phyloP scores from a whole-genome alignment of 2,113 vertebrate genomes.

The Typhlomys cinereus region DNA sequence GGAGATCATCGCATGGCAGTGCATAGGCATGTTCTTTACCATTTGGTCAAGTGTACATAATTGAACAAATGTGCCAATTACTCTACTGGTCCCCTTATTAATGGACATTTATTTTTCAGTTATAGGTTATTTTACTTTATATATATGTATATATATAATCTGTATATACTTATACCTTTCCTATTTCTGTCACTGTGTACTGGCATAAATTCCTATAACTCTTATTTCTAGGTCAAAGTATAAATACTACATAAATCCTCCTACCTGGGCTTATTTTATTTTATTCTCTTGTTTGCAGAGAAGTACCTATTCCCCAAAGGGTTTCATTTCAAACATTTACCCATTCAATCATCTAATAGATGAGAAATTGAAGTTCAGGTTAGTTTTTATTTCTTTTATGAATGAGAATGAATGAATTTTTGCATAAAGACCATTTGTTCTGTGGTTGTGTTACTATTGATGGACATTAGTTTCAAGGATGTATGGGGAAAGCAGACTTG shows the following conservation, averaged over 20 bases:
- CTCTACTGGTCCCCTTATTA: neutral
- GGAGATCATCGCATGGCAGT: neutral
- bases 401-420: neutral
- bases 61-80: neutral
- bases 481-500: neutral
- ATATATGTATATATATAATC: neutral
- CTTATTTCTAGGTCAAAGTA: neutral
- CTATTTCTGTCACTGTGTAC: neutral
- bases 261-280: neutral
- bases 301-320: neutral
- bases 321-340: neutral
- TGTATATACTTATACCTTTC: neutral
- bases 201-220: neutral
- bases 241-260: neutral
- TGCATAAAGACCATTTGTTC: neutral
- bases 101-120: conserved; percentile 10
- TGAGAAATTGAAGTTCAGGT: neutral
- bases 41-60: neutral
- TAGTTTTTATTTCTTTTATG: neutral
- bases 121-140: neutral
- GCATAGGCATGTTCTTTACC: neutral
- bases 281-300: neutral
- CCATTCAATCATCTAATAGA: neutral
- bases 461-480: neutral
- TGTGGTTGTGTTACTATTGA: neutral